Percentiles rank a stretch among this genome's conserved stretches.
Conservation (phyloP, 2,113 vertebrate genomes). For the Bungarus multicinctus region DNA sequence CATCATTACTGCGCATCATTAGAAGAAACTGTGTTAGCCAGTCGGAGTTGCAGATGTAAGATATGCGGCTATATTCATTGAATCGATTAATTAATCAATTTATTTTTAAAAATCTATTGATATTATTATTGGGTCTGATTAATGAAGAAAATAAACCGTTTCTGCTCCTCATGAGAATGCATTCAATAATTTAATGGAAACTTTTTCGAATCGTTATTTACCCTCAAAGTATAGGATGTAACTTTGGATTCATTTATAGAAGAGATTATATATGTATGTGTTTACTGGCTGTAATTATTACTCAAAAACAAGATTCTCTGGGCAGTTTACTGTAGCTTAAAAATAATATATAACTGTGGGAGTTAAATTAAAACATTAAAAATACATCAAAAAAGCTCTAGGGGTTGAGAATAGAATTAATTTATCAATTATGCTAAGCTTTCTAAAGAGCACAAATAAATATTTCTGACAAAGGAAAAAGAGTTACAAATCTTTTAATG, state of each 20-base stretch:
- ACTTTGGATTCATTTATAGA: not conserved
- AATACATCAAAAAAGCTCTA: not conserved
- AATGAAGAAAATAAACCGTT: not conserved
- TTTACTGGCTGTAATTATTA: not conserved
- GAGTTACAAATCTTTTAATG: not conserved
- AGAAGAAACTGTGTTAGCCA: not conserved
- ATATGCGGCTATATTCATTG: not conserved
- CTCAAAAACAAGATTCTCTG: not conserved
- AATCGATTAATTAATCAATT: not conserved
- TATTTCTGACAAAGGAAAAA: not conserved
- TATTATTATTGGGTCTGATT: not conserved
- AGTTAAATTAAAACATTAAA: not conserved
- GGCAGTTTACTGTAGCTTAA: not conserved
- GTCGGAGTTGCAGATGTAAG: not conserved
- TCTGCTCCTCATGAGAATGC: not conserved
- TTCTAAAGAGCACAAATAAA: not conserved
- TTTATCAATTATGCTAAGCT: not conserved
- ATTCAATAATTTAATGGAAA: not conserved
- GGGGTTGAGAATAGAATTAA: not conserved
- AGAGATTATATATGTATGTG: not conserved
- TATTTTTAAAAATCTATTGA: not conserved
- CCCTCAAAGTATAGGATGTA: not conserved
- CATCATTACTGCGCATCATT: not conserved
- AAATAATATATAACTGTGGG: not conserved
- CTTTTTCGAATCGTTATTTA: not conserved